Base-by-base conservation (phyloP, 2,888 invertebrate genomes). In the Frankliniella intonsa region DNA sequence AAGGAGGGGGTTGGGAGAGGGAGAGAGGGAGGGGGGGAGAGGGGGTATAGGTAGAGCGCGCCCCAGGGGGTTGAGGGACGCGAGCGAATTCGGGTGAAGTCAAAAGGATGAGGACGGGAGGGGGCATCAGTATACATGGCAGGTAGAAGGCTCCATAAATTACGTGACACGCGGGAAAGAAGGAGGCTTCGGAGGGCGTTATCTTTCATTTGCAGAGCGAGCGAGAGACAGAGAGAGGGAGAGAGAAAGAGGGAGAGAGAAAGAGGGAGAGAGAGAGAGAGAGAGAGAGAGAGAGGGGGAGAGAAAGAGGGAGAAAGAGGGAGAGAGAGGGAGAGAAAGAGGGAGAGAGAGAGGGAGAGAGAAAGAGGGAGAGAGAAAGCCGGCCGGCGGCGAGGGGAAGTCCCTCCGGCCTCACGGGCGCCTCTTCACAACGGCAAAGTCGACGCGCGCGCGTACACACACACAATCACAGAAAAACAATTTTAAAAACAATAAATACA, bases 141-240 rank as follows among this genome's bases (percentile, higher is more conserved):
- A 76, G 69, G 69, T 76, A 76, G 22, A 12, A 9, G 10, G 9
- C 19, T 62, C 62, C 69, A 76, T 25, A 2, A 76, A 76, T 25
- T 25, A 25, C 69, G 69, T 76, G 22, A 76, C 25, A 17, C 17
- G 14, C 55, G 55, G 55, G 55, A 11, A 22, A 69, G 69, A 22
- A 11, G 69, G 22, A n/a, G 69, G 55, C 38, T 38, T 38, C 38
- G 55, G 55, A 55, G 3, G 14, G 25, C 69, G 22, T 25, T 76
- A 22, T 76, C 69, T 76, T 76, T 76, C 69, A 76, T 76, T 76
- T 76, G 22, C 69, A 25, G 69, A 12, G 69, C 19, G 69, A n/a
- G 69, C 55, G 9, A 10, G 62, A 14, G 62, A 19, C 12, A 17
- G 62, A 62, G 17, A 17, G 62, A 55, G 55, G n/a, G n/a, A n/a